A percentile compares a stretch with the other conserved stretches of the same genome.
These are phyloP conservation scores for Phortica magna DNA, from an alignment of 2,888 invertebrate genomes.

Conservation along the genomic window DNA sequence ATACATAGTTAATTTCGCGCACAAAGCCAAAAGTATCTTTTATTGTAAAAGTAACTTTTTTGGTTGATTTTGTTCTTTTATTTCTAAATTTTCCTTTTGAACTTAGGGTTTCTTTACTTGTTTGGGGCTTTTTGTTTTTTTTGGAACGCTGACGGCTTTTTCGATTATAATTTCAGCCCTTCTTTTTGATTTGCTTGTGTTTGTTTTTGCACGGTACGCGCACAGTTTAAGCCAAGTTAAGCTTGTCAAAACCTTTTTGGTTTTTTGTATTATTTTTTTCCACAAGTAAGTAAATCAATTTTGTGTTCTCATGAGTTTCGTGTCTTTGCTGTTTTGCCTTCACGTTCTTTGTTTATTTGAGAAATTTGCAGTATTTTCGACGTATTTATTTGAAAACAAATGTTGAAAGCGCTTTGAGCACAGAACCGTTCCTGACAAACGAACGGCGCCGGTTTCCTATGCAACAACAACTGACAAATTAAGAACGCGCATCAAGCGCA, in stretches of 20 bases:
- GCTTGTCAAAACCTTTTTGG: conserved; percentile 47
- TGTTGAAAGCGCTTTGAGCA: neutral
- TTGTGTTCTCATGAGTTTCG: neutral
- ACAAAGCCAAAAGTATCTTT: no score
- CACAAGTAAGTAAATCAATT: conserved; percentile 35
- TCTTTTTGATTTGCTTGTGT: conserved; percentile 43
- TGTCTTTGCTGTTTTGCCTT: neutral
- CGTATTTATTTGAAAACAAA: conserved; percentile 11
- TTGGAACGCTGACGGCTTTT: conserved; percentile 50
- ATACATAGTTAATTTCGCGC: no score
- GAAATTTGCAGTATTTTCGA: conserved; percentile 3
- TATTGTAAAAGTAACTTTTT: neutral
- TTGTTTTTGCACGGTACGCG: conserved; percentile 36
- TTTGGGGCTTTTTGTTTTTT: conserved; percentile 14
- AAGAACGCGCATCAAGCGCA: conserved; percentile 28
- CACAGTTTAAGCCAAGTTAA: conserved; percentile 52
- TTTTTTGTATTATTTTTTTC: conserved; percentile 41
- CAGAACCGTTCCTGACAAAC: conserved; percentile 9
- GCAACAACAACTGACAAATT: conserved; percentile 45
- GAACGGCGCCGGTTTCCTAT: conserved; percentile 50
- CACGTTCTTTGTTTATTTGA: neutral
- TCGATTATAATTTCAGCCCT: conserved; percentile 31
- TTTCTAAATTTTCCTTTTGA: conserved; percentile 14
- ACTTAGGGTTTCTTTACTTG: neutral
- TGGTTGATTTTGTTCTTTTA: no score